phyloP scores from a whole-genome alignment of 2,888 invertebrate species.

The Andrena bucephala region DNA sequence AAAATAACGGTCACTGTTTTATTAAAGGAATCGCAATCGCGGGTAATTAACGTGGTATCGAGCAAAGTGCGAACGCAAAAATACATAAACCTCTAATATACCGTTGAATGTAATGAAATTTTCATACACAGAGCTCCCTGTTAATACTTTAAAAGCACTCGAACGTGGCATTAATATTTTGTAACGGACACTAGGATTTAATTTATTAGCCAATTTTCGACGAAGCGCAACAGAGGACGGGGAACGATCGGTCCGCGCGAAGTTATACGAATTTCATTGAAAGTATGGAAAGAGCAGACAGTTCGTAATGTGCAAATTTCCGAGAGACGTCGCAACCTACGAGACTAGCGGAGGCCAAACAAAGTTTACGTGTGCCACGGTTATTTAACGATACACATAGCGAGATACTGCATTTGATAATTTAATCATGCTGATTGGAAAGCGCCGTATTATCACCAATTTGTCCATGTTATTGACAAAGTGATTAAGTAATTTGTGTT shows the following conservation, averaged over 20 bases:
- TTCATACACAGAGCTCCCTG: slow-evolving; percentile 2
- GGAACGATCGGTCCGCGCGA: slow-evolving; percentile 22
- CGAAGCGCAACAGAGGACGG: not conserved
- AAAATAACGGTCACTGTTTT: slow-evolving; percentile 5
- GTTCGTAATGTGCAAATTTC: slow-evolving; percentile 26
- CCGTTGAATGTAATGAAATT: slow-evolving; percentile 34
- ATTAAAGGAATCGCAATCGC: slow-evolving; percentile 18
- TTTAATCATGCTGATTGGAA: slow-evolving; percentile 11
- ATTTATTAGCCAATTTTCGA: slow-evolving; percentile 51
- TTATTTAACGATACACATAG: not conserved
- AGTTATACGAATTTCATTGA: slow-evolving; percentile 51
- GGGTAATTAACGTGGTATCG: slow-evolving; percentile 30
- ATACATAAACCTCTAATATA: slow-evolving; percentile 17
- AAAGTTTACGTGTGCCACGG: not conserved
- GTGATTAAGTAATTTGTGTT: not conserved
- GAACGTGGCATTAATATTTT: slow-evolving; percentile 48
- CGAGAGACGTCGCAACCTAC: slow-evolving; percentile 21
- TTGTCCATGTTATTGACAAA: not conserved
- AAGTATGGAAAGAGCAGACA: slow-evolving; percentile 21
- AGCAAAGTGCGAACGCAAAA: not conserved
- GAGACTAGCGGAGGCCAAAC: slow-evolving; percentile 20
- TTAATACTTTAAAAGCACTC: slow-evolving; percentile 47
- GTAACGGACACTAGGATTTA: slow-evolving; percentile 42
- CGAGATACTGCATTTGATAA: not conserved
- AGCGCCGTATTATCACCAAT: not conserved